A percentile compares a stretch with the other conserved stretches of the same genome.
These are phyloP conservation scores for Luscinia luscinia DNA, from an alignment of 2,797 vertebrate species.

Conservation along the genomic window DNA sequence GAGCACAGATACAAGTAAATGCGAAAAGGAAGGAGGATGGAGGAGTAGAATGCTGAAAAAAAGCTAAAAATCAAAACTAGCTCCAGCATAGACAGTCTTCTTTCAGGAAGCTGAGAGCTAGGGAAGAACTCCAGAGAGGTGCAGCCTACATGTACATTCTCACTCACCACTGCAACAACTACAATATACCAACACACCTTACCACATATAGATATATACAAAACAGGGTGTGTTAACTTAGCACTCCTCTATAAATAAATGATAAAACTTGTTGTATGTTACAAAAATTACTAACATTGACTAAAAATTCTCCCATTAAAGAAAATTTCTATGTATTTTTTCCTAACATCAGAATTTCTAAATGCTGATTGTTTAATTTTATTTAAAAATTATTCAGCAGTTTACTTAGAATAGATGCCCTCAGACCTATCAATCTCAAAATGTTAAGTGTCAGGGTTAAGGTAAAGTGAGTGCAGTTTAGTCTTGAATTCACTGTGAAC, in stretches of 20 bases:
- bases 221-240: background rate
- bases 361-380: background rate
- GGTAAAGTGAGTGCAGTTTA: background rate
- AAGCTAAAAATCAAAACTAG: background rate
- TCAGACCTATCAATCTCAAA: background rate
- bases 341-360: background rate
- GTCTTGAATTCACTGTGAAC: background rate
- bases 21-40: background rate
- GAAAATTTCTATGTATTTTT: background rate
- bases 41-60: background rate
- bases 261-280: background rate
- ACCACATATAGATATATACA: background rate
- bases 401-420: background rate
- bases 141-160: background rate
- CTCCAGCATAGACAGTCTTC: background rate
- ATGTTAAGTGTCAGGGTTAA: background rate
- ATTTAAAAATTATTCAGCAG: background rate
- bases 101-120: background rate
- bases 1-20: background rate
- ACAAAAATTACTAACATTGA: background rate
- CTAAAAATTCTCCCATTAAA: background rate
- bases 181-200: background rate
- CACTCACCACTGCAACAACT: background rate
- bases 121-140: background rate
- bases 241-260: no score